A percentile compares a stretch with the other conserved stretches of the same genome.
These are phyloP conservation scores for Pteronura brasiliensis DNA, from an alignment of 2,113 vertebrate genomes.

Conservation along the genomic window DNA sequence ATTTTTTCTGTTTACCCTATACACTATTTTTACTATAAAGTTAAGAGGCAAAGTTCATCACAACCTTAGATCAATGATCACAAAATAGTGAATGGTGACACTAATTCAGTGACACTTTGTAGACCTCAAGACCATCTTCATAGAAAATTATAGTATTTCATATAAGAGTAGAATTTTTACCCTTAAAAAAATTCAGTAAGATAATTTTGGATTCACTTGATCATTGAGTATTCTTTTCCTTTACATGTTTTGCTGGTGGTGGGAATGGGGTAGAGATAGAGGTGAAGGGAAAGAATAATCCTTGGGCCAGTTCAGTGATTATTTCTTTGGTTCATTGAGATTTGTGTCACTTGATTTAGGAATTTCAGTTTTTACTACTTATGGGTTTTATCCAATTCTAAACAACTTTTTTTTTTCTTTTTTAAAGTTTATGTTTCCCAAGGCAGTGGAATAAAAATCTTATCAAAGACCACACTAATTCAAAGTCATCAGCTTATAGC, in stretches of 20 bases:
- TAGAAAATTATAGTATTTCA: background rate
- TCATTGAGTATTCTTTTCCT: background rate
- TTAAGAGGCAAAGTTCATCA: slow-evolving; percentile 4
- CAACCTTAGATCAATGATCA: background rate
- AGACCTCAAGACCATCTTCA: background rate
- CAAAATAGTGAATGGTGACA: background rate
- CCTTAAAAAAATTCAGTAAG: background rate
- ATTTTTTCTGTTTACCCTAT: background rate
- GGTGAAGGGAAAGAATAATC: background rate
- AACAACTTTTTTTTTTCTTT: background rate
- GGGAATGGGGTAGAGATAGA: background rate
- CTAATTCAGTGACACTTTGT: background rate
- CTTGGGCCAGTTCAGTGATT: background rate
- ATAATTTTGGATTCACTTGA: background rate
- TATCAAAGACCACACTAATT: slow-evolving; percentile 62
- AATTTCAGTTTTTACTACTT: slow-evolving; percentile 47
- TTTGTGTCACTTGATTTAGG: background rate
- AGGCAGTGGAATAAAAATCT: slow-evolving; percentile 53
- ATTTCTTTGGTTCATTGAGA: slow-evolving; percentile 13
- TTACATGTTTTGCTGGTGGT: background rate
- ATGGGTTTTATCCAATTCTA: background rate
- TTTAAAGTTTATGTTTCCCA: slow-evolving; percentile 13
- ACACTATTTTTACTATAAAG: background rate
- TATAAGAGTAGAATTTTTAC: background rate
- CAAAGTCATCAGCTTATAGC: slow-evolving; percentile 58